Conservation (phyloP, 2,888 invertebrate species). For the Chaetogeoica ovagalla region DNA sequence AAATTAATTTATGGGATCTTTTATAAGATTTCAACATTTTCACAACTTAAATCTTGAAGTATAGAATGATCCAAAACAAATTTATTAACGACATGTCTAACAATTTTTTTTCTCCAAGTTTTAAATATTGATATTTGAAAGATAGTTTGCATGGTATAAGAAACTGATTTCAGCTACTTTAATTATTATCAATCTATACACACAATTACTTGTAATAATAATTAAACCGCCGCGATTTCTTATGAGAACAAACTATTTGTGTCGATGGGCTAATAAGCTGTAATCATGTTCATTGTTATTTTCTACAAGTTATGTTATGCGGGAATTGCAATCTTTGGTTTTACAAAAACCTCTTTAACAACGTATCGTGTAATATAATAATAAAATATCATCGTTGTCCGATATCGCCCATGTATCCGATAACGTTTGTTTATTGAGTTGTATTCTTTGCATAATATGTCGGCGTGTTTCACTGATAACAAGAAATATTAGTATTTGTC, state of each 20-base stretch:
- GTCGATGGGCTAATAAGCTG: not conserved
- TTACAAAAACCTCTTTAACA: not conserved
- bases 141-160: not conserved
- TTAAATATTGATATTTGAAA: not conserved
- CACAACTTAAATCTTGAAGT: too few species aligned
- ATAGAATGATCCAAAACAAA: not conserved
- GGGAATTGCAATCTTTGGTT: conserved; percentile 13
- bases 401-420: too few species aligned
- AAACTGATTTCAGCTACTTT: conserved; percentile 19
- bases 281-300: conserved; percentile 5
- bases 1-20: too few species aligned
- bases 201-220: not conserved
- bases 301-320: conserved; percentile 9
- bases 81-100: conserved; percentile 14
- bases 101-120: conserved; percentile 18
- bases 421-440: too few species aligned
- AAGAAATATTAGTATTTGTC: too few species aligned
- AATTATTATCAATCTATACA: not conserved
- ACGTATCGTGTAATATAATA: too few species aligned
- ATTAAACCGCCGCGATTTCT: conserved; percentile 14
- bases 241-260: not conserved
- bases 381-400: too few species aligned
- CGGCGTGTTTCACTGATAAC: too few species aligned
- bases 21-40: too few species aligned
- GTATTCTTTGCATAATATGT: too few species aligned